Conservation (phyloP, 2,888 invertebrate species). For the Cryptocheilus praepositus region DNA sequence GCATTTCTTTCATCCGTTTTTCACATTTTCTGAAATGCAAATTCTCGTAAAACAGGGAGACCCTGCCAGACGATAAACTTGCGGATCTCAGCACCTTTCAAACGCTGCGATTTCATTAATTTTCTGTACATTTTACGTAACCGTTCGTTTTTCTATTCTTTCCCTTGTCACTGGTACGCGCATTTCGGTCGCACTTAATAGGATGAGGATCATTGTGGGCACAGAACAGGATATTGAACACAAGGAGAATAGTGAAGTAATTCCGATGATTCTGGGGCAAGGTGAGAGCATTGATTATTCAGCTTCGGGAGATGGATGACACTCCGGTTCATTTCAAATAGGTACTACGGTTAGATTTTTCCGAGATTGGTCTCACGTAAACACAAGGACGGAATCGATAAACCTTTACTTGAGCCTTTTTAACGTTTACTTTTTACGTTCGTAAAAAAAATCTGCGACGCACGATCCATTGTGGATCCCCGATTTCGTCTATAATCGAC, state of each 20-base stretch:
- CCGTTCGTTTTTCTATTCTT: too few species aligned
- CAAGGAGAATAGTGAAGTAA: slow-evolving; percentile 43
- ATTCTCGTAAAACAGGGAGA: too few species aligned
- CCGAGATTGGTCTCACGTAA: not conserved
- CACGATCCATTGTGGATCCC: not conserved
- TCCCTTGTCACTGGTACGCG: too few species aligned
- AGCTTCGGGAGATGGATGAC: slow-evolving; percentile 22
- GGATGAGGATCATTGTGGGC: slow-evolving; percentile 18
- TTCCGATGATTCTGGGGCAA: slow-evolving; percentile 53
- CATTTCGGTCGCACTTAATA: too few species aligned
- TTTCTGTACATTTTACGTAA: too few species aligned
- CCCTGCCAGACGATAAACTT: too few species aligned
- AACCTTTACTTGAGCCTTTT: not conserved
- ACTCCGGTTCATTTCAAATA: slow-evolving; percentile 22
- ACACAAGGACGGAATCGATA: slow-evolving; percentile 1
- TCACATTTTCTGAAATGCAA: too few species aligned
- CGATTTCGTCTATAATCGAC: not conserved
- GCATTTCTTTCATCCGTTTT: too few species aligned
- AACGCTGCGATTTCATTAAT: too few species aligned
- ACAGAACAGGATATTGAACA: slow-evolving; percentile 28
- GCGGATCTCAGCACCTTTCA: too few species aligned
- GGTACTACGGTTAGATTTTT: slow-evolving; percentile 14
- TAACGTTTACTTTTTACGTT: not conserved
- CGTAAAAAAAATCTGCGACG: not conserved
- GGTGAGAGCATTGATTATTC: slow-evolving; percentile 48